Evolutionary conservation across 2,113 vertebrate genomes (phyloP).

Genomic region (Lamprotornis superbus): DNA sequence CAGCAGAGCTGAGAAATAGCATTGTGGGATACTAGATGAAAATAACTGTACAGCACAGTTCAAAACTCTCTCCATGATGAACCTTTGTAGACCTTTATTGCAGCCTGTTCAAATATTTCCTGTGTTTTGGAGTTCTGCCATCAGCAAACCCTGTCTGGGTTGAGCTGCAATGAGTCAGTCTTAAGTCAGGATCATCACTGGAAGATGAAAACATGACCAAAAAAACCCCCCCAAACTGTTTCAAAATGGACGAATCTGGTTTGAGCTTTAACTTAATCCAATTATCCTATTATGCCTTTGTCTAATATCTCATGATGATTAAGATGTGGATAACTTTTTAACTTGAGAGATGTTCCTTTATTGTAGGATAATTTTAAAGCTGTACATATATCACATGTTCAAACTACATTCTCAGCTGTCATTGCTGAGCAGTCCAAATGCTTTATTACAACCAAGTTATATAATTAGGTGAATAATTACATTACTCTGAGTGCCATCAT

Average conservation of each 20-base stretch:
- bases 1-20: not conserved
- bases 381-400: not conserved
- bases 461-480: slow-evolving; percentile 16
- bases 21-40: not conserved
- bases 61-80: not conserved
- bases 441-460: not conserved
- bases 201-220: not conserved
- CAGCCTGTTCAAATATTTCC: not conserved
- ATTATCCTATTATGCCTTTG: not conserved
- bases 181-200: not conserved
- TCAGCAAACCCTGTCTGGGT: not conserved
- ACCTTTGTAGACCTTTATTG: not conserved
- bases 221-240: not conserved
- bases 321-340: not conserved
- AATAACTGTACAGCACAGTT: not conserved
- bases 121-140: not conserved
- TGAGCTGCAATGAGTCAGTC: not conserved
- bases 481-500: slow-evolving; percentile 7
- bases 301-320: not conserved
- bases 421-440: not conserved
- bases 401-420: not conserved
- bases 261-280: not conserved
- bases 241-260: not conserved
- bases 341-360: not conserved
- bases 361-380: not conserved